phyloP scores from a whole-genome alignment of 2,113 vertebrate genomes.

The Lophotis ruficrista region DNA sequence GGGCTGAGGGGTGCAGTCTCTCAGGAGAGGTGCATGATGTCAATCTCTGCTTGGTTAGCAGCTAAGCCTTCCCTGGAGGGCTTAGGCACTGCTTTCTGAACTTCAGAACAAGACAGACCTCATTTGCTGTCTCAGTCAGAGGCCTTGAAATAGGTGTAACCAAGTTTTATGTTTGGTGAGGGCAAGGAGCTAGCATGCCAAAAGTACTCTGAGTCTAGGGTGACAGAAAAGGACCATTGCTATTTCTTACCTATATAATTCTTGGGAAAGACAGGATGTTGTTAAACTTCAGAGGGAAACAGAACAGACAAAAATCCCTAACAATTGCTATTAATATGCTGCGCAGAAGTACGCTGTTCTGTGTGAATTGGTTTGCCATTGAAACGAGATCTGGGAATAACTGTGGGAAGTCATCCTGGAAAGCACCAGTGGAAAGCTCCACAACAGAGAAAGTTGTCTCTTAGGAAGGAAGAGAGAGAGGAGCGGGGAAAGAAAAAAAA shows the following conservation, averaged over 20 bases:
- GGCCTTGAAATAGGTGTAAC: not conserved
- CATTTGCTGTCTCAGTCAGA: not conserved
- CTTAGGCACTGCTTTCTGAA: not conserved
- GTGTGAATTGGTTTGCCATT: not conserved
- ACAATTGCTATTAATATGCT: not conserved
- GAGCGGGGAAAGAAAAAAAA: not conserved
- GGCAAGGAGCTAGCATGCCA: not conserved
- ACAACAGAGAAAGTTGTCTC: not conserved
- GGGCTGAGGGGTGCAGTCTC: not conserved
- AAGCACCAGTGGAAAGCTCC: slow-evolving; percentile 14
- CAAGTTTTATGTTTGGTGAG: not conserved
- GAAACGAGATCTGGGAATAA: not conserved
- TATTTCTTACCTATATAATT: not conserved
- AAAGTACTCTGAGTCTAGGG: not conserved
- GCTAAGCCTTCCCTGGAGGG: not conserved
- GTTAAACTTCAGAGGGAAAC: not conserved
- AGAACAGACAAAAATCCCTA: not conserved
- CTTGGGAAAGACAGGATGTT: not conserved
- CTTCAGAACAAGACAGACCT: not conserved
- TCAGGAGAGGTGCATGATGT: not conserved
- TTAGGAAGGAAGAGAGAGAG: not conserved
- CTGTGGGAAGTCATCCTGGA: slow-evolving; percentile 23
- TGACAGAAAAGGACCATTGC: not conserved
- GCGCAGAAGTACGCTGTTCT: not conserved
- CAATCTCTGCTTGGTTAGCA: not conserved